These are phyloP conservation scores for Pipra filicauda DNA, from an alignment of 2,113 vertebrate genomes.

Conservation along the genomic window DNA sequence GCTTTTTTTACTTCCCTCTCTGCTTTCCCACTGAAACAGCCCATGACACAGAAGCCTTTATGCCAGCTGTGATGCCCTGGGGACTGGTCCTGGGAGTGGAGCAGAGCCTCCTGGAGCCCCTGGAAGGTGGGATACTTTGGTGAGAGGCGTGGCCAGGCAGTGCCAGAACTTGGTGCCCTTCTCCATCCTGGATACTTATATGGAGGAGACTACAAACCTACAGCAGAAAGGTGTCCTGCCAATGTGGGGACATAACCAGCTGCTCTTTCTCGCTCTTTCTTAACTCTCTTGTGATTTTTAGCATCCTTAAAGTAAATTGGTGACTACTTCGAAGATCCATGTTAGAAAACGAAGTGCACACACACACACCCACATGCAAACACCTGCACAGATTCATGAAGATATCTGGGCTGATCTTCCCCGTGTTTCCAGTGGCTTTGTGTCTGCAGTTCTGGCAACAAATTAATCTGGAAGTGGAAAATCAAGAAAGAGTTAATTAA, in stretches of 20 bases:
- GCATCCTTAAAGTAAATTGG: background rate
- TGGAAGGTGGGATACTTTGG: no score
- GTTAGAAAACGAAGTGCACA: background rate
- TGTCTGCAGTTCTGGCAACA: background rate
- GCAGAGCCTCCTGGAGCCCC: background rate
- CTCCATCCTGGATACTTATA: background rate
- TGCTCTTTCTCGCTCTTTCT: background rate
- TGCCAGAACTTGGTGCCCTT: background rate
- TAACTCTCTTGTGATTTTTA: background rate
- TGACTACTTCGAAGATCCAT: background rate
- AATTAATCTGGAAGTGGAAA: background rate
- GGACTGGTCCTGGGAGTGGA: background rate
- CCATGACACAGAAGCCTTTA: background rate
- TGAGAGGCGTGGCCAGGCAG: background rate
- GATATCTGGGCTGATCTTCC: background rate
- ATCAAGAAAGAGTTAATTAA: conserved; percentile 47
- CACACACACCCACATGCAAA: rapidly evolving
- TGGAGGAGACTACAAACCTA: background rate
- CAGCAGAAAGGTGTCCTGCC: background rate
- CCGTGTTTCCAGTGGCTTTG: background rate
- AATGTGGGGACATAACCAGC: rapidly evolving
- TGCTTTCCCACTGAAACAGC: background rate
- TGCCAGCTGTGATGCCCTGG: no score
- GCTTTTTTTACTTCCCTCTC: background rate
- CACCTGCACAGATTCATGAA: background rate